Evolutionary conservation across 2,797 vertebrate genomes (phyloP), one percentile per base, ranked within the genome.

Genomic region (Aeoliscus strigatus): DNA sequence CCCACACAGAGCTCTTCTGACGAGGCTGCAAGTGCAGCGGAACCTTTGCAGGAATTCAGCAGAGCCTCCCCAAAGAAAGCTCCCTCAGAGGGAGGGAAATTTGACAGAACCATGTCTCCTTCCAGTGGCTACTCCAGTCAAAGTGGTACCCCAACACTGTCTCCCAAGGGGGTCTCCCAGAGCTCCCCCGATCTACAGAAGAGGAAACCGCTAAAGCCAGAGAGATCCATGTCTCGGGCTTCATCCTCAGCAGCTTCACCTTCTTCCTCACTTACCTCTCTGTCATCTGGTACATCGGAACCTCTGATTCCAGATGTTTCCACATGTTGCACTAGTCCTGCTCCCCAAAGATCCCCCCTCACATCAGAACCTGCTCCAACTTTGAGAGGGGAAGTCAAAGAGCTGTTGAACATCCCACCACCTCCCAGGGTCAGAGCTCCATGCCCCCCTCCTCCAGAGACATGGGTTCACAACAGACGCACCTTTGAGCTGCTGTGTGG

Each of bases 81-180:
- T 27, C 53, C 67, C 6, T 80, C 81, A 1, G 87, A 82, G 37
- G 82, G 72, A 13, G 82, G 60, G 30, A 90, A 87, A 61, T 91
- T 91, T 62, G 93, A 96, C 71, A 90, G 92, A 73, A 98, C 96
- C 27, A 84, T 97, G 77, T 99, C 96, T 9, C 95, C 96, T 9
- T 98, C 96, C 42, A 99, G 96, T 12, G 95, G 95, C 16, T 99
- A 98, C 69, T 98, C 96, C 1, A 99, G 94, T 79, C 94, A 98
- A 81, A 98, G 94, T 6, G 94, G 93, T 27, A 99, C 94, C 0
- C 95, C 95, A 5, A 96, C 93, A 0, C 85, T 94, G 51, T 91
- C 91, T 27, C 70, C 89, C 25, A 94, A 91, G 83, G 89, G 82
- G 7, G 83, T 92, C 41, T 77, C 80, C 1, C 65, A 88, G 0